These are phyloP conservation scores for Geopemphigus sp. DNA, from an alignment of 1,140 invertebrate species.

Conservation along the genomic window DNA sequence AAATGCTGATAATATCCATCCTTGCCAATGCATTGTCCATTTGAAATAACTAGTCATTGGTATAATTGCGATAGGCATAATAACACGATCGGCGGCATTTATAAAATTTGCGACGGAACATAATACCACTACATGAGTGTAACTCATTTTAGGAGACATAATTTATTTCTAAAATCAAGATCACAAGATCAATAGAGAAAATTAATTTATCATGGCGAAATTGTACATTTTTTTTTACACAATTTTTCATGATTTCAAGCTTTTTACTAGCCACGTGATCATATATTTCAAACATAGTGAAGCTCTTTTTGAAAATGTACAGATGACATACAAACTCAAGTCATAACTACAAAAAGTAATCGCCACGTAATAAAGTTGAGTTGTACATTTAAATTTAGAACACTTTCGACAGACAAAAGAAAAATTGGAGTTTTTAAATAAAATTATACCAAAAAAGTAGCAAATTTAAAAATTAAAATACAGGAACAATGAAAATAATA, in stretches of 20 bases:
- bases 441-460: background rate
- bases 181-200: background rate
- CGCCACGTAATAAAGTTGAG: constrained; percentile 6
- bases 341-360: background rate
- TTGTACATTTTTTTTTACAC: background rate
- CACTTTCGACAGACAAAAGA: background rate
- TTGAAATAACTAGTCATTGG: constrained; percentile 73
- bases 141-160: constrained; percentile 56
- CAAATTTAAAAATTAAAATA: background rate
- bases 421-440: background rate
- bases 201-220: background rate
- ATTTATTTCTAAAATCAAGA: constrained; percentile 52
- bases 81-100: constrained; percentile 75
- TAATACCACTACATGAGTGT: constrained; percentile 63
- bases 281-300: constrained; percentile 13
- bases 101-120: constrained; percentile 78
- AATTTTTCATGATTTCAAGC: background rate
- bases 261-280: constrained; percentile 16
- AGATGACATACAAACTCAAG: background rate
- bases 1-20: constrained; percentile 77
- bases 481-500: background rate
- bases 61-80: constrained; percentile 79
- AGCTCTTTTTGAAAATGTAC: background rate
- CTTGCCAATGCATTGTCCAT: constrained; percentile 72
- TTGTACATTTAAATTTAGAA: background rate